Conservation (phyloP, 2,888 invertebrate species). For the Athalia cordata region DNA sequence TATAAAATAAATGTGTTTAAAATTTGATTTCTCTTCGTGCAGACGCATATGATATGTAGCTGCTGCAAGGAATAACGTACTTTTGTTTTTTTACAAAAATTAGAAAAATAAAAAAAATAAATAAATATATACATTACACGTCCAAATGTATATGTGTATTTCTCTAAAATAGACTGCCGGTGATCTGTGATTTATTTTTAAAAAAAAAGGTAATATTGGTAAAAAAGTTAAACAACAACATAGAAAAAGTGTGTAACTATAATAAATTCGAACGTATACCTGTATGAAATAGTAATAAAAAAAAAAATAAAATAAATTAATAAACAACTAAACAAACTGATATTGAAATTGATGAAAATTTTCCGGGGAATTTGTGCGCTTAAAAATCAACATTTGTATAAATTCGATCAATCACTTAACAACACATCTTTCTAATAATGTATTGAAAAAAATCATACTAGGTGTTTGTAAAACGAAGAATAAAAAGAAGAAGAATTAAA, state of each 20-base stretch:
- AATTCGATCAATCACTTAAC: too few relatives aligned
- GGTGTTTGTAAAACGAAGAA: too few relatives aligned
- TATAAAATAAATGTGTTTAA: too few relatives aligned
- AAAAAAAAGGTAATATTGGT: neutral
- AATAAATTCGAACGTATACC: neutral
- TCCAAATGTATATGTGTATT: neutral
- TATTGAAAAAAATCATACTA: neutral
- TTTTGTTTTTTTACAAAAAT: neutral
- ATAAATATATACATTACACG: neutral
- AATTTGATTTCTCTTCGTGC: too few relatives aligned
- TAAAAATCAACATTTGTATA: neutral
- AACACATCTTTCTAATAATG: too few relatives aligned
- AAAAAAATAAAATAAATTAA: neutral
- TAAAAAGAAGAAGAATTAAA: neutral
- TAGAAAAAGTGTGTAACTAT: neutral
- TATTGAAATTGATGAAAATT: neutral
- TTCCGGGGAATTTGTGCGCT: constrained; percentile 33
- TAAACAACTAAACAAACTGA: neutral
- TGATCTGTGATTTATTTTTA: constrained; percentile 25
- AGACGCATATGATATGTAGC: too few relatives aligned
- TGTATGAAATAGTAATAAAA: neutral
- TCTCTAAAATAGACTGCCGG: neutral
- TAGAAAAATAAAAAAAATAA: neutral
- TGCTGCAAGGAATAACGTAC: too few relatives aligned
- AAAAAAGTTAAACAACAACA: neutral